phyloP scores from a whole-genome alignment of 2,113 vertebrate species.

The Lates calcarifer region DNA sequence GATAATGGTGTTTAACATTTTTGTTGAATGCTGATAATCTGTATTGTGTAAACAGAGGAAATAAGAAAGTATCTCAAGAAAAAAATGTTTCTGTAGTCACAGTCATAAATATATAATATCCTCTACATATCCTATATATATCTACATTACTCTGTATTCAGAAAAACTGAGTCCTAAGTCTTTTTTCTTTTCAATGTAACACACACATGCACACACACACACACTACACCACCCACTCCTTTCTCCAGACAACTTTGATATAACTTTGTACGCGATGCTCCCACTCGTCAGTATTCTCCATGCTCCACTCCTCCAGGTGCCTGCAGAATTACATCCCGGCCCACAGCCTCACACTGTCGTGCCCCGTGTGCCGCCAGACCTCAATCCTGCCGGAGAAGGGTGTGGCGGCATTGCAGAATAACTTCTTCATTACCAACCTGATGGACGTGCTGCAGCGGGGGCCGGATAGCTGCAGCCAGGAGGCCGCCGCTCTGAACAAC shows the following conservation, averaged over 20 bases:
- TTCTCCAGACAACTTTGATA: not conserved
- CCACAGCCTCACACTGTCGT: slow-evolving; percentile 95
- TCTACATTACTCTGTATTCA: too few species aligned
- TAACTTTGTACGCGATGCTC: not conserved
- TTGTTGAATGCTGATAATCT: not conserved
- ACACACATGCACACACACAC: not conserved
- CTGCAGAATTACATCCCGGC: slow-evolving; percentile 98
- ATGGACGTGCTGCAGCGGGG: slow-evolving; percentile 97
- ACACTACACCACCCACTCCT: slow-evolving; percentile 18
- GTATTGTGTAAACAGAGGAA: not conserved
- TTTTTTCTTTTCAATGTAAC: not conserved
- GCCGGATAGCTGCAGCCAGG: slow-evolving; percentile 87
- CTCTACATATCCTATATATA: too few species aligned
- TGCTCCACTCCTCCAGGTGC: slow-evolving; percentile 85
- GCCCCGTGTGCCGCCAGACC: slow-evolving; percentile 97
- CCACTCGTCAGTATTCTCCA: not conserved
- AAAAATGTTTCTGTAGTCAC: not conserved
- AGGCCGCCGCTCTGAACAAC: slow-evolving; percentile 89
- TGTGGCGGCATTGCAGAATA: slow-evolving; percentile 96
- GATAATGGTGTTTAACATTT: not conserved
- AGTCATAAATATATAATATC: not conserved
- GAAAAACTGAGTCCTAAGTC: not conserved
- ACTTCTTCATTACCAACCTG: slow-evolving; percentile 99
- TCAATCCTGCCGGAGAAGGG: slow-evolving; percentile 99
- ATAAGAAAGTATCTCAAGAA: not conserved